Conservation (phyloP, 2,113 vertebrate species). For the Zootoca vivipara region DNA sequence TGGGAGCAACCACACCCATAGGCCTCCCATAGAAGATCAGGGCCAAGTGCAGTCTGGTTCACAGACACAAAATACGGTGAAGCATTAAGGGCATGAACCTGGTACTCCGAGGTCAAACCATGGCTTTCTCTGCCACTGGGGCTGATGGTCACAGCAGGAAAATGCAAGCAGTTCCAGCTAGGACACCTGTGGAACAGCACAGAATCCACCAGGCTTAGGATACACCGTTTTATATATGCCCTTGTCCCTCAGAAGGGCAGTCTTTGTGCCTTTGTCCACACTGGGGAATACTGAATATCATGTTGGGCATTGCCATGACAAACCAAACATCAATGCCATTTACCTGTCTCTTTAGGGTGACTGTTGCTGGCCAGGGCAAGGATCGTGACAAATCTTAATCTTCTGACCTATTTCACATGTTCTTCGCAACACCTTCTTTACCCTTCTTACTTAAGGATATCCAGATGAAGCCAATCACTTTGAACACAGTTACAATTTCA, state of each 20-base stretch:
- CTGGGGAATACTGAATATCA: background rate
- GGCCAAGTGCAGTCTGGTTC: no score
- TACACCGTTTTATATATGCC: no score
- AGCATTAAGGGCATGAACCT: background rate
- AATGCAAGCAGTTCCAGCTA: no score
- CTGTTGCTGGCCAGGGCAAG: conserved; percentile 48
- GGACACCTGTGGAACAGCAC: background rate
- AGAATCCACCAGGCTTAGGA: background rate
- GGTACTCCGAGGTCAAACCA: background rate
- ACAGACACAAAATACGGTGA: background rate
- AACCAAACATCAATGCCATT: background rate
- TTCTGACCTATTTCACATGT: background rate
- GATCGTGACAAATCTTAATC: conserved; percentile 31
- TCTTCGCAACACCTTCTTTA: conserved; percentile 10
- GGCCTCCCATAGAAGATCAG: background rate
- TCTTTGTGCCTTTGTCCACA: background rate
- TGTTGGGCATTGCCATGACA: background rate
- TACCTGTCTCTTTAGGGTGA: background rate
- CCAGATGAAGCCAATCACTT: conserved; percentile 58
- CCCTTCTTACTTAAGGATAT: conserved; percentile 36
- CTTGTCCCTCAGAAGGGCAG: background rate
- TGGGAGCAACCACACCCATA: background rate
- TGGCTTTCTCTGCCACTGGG: background rate
- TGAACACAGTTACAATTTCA: conserved; percentile 57
- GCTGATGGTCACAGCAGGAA: no score